Conservation (phyloP, 2,113 vertebrate genomes). For the Caracal caracal region DNA sequence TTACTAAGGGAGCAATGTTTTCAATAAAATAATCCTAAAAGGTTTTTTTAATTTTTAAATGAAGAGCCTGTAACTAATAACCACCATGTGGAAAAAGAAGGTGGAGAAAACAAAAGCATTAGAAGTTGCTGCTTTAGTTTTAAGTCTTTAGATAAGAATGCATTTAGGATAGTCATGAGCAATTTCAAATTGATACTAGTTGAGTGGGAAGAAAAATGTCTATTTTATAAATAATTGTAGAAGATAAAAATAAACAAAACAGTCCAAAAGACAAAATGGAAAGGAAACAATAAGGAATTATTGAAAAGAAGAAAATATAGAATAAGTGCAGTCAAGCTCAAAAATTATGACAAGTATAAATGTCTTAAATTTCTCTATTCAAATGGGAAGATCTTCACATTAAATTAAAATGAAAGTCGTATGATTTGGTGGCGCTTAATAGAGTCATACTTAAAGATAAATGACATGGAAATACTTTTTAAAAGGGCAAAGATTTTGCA, state of each 20-base stretch:
- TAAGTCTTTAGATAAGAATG: constrained; percentile 5
- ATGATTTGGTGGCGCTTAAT: background rate
- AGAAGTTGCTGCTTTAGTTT: background rate
- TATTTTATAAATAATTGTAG: constrained; percentile 42
- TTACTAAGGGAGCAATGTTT: background rate
- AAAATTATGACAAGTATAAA: constrained; percentile 52
- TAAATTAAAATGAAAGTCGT: constrained; percentile 49
- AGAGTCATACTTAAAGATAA: background rate
- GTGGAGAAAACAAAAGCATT: background rate
- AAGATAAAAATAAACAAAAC: constrained; percentile 52
- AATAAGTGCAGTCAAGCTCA: background rate
- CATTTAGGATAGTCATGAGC: background rate
- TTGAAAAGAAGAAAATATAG: background rate
- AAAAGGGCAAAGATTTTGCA: background rate
- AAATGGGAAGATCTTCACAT: constrained; percentile 39
- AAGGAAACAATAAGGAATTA: background rate
- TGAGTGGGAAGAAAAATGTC: background rate
- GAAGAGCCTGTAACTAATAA: background rate
- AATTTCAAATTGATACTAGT: background rate
- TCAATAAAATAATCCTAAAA: background rate
- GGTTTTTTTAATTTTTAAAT: background rate
- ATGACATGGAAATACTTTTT: background rate
- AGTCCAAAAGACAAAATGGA: background rate
- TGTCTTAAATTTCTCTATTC: constrained; percentile 42
- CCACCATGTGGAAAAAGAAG: background rate